Evolutionary conservation across 30 jellyfish, hydroid and myxozoan genomes (phyloP), one percentile per base, ranked within the genome.

Genomic region (Aurelia sp.): DNA sequence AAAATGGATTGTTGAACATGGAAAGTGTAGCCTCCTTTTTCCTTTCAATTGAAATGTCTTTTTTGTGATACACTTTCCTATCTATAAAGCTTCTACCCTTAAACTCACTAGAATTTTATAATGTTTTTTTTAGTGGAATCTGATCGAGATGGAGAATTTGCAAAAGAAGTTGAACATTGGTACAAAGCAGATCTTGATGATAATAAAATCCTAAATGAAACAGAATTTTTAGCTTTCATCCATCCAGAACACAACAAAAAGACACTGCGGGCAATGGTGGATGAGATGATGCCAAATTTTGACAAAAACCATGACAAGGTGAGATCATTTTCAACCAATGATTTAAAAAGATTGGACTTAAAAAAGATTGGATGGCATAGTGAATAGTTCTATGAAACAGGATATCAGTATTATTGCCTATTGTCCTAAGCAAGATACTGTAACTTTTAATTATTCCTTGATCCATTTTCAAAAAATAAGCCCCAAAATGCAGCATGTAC

Each of bases 241-340:
- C 98, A 92, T 74, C 98, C 98, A 18, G 98, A 92, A 66, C 98
- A 92, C 73, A 92, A 92, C 74, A 86, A 87, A 55, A 69, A 65
- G 40, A 88, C 96, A 23, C 47, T 92, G 74, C 64, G 82, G 72
- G 31, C 61, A 27, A 92, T 92, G 98, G 98, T 93, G 27, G 90
- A 83, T 21, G 97, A 92, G 37, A 82, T 92, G 97, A 76, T 92
- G 84, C 92, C 95, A 52, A 63, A 77, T n/a, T 71, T 86, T 61
- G 98, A 92, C 68, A 83, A 76, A 66, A 62, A 92, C 53, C 79
- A 74, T 13, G 98, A 92, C 77, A 41, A 64, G 90, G 98, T 87
- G 15, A 48, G 62, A 18, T 3, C 0, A 12, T 76, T 15, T 27
- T 18, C 31, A 41, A 16, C 8, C 10, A 44, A 44, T 44, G 15